Conservation (phyloP, 2,797 vertebrate species). For the Anableps anableps region DNA sequence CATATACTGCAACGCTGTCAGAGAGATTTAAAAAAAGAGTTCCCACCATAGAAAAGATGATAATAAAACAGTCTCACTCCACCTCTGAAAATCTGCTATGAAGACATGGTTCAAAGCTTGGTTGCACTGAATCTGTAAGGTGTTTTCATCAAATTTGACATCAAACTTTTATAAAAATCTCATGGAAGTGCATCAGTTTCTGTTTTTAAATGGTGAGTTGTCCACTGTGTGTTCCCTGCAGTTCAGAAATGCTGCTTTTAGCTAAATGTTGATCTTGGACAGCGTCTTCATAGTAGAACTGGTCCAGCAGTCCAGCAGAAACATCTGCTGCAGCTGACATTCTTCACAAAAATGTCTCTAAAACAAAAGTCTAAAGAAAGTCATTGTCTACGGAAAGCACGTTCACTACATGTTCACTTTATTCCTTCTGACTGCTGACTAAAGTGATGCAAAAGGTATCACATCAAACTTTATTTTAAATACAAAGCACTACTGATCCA, state of each 20-base stretch:
- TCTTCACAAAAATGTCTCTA: not conserved
- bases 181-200: not conserved
- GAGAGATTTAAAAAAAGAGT: not conserved
- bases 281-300: not conserved
- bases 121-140: not conserved
- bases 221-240: too few relatives aligned
- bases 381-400: not conserved
- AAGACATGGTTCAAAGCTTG: not conserved
- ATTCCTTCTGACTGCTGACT: not conserved
- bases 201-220: not conserved
- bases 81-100: not conserved
- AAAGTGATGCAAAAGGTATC: not conserved
- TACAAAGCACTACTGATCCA: slow-evolving; percentile 1
- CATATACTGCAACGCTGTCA: not conserved
- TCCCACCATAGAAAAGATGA: not conserved
- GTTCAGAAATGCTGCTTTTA: not conserved
- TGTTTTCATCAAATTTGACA: not conserved
- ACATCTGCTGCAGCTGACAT: not conserved
- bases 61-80: not conserved
- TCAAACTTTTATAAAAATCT: not conserved
- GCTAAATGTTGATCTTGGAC: not conserved
- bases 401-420: not conserved
- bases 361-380: too few relatives aligned
- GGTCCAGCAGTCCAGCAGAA: not conserved
- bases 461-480: slow-evolving; percentile 16